These are phyloP conservation scores for Sternotherus odoratus DNA, from an alignment of 2,797 vertebrate genomes.

Conservation along the genomic window DNA sequence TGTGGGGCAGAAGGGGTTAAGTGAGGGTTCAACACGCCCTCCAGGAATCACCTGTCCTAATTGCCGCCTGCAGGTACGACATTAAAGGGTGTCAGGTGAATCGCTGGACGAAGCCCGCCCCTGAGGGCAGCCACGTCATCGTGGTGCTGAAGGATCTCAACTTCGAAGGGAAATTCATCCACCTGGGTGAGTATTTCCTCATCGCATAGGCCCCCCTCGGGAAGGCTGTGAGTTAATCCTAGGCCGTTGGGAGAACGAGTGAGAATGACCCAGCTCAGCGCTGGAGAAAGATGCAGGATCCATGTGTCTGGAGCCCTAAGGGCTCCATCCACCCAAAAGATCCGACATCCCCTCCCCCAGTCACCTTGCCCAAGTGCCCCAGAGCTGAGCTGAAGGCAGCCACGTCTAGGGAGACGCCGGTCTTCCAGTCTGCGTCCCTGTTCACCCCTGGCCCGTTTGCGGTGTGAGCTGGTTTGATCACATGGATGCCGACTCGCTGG, in stretches of 20 bases:
- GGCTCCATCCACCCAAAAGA: background rate
- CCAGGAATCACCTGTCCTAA: background rate
- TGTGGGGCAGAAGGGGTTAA: background rate
- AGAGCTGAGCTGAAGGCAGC: background rate
- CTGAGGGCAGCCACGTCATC: slow-evolving; percentile 84
- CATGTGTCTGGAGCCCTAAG: background rate
- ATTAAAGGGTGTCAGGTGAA: slow-evolving; percentile 91
- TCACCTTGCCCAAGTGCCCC: background rate
- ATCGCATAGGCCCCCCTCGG: background rate
- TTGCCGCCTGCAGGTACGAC: slow-evolving; percentile 84
- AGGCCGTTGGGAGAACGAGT: background rate
- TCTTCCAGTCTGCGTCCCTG: background rate
- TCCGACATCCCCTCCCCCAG: background rate
- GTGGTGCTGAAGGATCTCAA: slow-evolving; percentile 93
- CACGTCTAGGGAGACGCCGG: background rate
- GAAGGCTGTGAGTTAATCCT: background rate
- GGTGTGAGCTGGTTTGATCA: background rate
- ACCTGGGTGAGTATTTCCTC: slow-evolving; percentile 81
- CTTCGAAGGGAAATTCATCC: slow-evolving; percentile 86
- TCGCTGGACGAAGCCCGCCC: slow-evolving; percentile 87
- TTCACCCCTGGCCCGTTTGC: background rate
- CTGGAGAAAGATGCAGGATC: background rate
- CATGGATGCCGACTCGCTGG: background rate
- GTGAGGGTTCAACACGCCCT: background rate
- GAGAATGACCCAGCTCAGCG: background rate